A percentile compares a stretch with the other conserved stretches of the same genome.
Evolutionary conservation across 2,888 invertebrate species (phyloP).

Genomic region (Dendrolimus pini): DNA sequence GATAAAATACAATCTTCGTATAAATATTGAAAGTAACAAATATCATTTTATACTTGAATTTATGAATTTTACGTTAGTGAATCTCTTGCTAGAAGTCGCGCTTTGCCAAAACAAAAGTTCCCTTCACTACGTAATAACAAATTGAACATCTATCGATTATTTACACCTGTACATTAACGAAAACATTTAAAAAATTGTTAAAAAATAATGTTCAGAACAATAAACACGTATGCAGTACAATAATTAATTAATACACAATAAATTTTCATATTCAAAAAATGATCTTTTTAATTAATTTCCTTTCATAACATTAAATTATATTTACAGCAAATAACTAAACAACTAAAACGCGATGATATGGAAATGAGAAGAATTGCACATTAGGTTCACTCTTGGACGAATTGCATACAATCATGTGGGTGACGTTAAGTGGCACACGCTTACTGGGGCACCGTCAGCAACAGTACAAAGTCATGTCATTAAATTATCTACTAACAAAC

Average conservation of each 20-base stretch:
- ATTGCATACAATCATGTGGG: slow-evolving; percentile 45
- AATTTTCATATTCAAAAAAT: slow-evolving; percentile 53
- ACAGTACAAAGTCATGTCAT: slow-evolving; percentile 7
- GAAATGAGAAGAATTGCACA: slow-evolving; percentile 74
- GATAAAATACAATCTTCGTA: no score
- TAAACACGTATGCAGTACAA: slow-evolving; percentile 37
- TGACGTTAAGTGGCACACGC: slow-evolving; percentile 40
- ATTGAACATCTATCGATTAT: slow-evolving; percentile 64
- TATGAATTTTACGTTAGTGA: no score
- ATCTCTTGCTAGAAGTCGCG: neutral
- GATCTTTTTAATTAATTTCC: slow-evolving; percentile 20
- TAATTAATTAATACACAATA: slow-evolving; percentile 36
- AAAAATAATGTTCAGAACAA: slow-evolving; percentile 66
- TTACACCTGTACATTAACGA: slow-evolving; percentile 74
- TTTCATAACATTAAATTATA: slow-evolving; percentile 55
- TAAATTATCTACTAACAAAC: neutral
- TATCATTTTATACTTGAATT: no score
- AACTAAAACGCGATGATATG: slow-evolving; percentile 69
- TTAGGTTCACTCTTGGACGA: slow-evolving; percentile 66
- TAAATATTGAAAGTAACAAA: no score
- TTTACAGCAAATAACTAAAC: slow-evolving; percentile 68
- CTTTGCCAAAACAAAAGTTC: neutral
- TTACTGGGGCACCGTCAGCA: slow-evolving; percentile 10
- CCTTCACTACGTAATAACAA: slow-evolving; percentile 40
- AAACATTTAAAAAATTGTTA: slow-evolving; percentile 55